A percentile compares a stretch with the other conserved stretches of the same genome.
Evolutionary conservation across 2,797 vertebrate species (phyloP).

Genomic region (Micrastur ruficollis): DNA sequence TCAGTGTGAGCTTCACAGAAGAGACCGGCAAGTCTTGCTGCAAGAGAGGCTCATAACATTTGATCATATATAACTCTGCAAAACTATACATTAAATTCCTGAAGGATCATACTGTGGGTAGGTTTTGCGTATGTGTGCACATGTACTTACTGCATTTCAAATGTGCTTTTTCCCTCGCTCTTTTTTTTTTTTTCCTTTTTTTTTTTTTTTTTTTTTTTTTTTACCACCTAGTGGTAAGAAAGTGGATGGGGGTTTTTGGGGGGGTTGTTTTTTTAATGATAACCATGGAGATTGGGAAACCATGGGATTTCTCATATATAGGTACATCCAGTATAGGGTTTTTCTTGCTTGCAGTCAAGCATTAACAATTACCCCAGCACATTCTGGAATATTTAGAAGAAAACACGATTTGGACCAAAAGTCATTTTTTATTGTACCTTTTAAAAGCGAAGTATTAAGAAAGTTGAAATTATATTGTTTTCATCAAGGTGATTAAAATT

Average conservation of each 20-base stretch:
- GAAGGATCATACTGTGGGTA: background rate
- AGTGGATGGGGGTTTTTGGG: background rate
- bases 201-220: background rate
- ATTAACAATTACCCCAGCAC: background rate
- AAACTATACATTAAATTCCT: background rate
- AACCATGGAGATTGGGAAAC: background rate
- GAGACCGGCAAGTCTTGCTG: background rate
- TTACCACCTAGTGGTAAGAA: background rate
- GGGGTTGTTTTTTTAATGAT: background rate
- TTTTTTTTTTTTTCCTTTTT: background rate
- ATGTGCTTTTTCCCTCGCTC: background rate
- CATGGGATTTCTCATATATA: background rate
- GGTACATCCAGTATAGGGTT: background rate
- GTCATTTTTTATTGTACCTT: background rate
- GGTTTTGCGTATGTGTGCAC: background rate
- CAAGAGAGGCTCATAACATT: background rate
- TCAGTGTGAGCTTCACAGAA: background rate
- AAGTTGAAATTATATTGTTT: background rate
- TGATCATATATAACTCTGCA: background rate
- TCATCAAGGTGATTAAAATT: background rate
- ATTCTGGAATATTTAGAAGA: background rate
- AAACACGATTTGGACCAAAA: background rate
- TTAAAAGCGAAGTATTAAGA: background rate
- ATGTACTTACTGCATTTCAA: background rate
- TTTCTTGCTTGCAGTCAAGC: background rate